Conservation (phyloP, 2,113 vertebrate species). For the Callipepla californica region DNA sequence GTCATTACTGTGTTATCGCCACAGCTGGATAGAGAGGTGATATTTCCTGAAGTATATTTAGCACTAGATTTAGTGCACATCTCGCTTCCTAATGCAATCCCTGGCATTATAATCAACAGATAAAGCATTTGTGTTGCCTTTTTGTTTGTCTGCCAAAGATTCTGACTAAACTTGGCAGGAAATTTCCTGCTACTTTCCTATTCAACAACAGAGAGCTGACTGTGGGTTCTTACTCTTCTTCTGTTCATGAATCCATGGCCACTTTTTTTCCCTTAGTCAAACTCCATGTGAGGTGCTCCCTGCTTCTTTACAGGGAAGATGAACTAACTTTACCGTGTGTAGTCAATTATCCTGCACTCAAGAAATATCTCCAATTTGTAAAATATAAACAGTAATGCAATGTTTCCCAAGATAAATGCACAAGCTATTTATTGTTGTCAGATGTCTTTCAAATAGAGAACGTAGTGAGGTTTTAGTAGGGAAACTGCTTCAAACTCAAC, state of each 20-base stretch:
- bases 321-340: neutral
- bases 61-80: neutral
- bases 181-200: neutral
- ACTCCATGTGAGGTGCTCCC: neutral
- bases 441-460: neutral
- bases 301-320: neutral
- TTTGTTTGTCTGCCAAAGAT: neutral
- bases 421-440: neutral
- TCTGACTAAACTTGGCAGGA: neutral
- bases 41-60: neutral
- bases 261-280: neutral
- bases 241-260: neutral
- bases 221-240: neutral
- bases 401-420: neutral
- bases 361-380: neutral
- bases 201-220: neutral
- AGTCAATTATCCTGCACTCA: neutral
- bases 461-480: neutral
- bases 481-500: neutral
- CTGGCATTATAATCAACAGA: neutral
- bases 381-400: neutral
- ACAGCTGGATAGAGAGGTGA: constrained; percentile 90
- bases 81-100: neutral
- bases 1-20: constrained; percentile 72
- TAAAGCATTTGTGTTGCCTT: neutral